Percentiles rank a stretch among this genome's conserved stretches.
Evolutionary conservation across 2,888 invertebrate species (phyloP).

Genomic region (Drosophila limbata): DNA sequence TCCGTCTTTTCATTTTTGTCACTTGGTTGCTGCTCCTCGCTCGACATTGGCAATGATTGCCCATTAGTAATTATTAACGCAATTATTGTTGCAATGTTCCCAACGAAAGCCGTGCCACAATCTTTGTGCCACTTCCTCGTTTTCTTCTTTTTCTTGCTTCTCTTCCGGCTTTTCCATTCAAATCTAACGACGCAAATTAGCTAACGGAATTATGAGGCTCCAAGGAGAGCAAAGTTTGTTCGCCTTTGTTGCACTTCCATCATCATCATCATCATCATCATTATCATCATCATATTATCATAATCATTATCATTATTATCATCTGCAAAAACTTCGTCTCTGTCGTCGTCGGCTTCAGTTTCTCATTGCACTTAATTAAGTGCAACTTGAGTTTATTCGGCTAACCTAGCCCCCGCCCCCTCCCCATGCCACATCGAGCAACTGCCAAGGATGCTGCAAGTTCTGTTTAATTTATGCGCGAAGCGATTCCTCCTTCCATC

Average conservation of each 20-base stretch:
- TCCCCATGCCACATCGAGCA: not conserved
- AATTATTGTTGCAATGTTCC: slow-evolving; percentile 55
- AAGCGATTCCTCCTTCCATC: slow-evolving; percentile 17
- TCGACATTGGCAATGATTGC: slow-evolving; percentile 48
- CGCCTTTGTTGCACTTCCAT: slow-evolving; percentile 46
- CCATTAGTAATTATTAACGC: slow-evolving; percentile 66
- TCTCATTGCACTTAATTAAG: slow-evolving; percentile 80
- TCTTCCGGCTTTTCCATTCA: slow-evolving; percentile 16
- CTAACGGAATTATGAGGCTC: slow-evolving; percentile 62
- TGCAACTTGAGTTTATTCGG: slow-evolving; percentile 65
- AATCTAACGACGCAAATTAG: slow-evolving; percentile 68
- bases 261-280: slow-evolving; percentile 27
- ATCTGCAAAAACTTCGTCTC: slow-evolving; percentile 31
- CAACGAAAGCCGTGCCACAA: not conserved
- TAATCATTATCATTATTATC: slow-evolving; percentile 25
- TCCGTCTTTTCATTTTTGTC: too few species aligned
- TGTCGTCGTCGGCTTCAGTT: slow-evolving; percentile 65
- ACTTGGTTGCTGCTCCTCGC: too few species aligned
- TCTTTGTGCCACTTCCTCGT: not conserved
- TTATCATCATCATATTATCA: slow-evolving; percentile 22
- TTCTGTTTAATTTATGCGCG: slow-evolving; percentile 59
- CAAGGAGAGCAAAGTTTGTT: slow-evolving; percentile 50
- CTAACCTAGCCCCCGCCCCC: not conserved
- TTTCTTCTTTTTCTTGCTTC: not conserved
- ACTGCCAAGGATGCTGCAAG: slow-evolving; percentile 20